phyloP scores from a whole-genome alignment of 1,140 invertebrate species.

The Listronotus bonariensis region DNA sequence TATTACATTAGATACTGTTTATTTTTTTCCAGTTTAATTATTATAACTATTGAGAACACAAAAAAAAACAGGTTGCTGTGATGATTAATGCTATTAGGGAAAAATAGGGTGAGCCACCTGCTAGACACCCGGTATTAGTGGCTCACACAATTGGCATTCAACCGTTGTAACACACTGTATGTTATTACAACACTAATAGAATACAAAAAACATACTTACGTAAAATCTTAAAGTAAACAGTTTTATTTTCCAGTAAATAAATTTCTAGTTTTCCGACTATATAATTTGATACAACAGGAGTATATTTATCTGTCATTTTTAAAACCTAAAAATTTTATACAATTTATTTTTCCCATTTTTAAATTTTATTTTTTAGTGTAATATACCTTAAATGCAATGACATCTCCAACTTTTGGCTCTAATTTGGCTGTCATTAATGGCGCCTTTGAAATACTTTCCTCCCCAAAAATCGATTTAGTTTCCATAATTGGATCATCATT shows the following conservation, averaged over 20 bases:
- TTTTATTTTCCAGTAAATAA: background rate
- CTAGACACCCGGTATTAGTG: too few species aligned
- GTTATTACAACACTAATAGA: too few species aligned
- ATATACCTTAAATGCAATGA: conserved; percentile 11
- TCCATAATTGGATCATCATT: conserved; percentile 5
- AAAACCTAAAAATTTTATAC: conserved; percentile 8
- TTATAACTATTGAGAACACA: too few species aligned
- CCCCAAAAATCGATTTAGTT: conserved; percentile 5
- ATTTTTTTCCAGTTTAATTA: too few species aligned
- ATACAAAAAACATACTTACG: conserved; percentile 3
- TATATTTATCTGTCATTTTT: conserved; percentile 13
- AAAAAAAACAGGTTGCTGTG: too few species aligned
- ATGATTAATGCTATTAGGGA: too few species aligned
- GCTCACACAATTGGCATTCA: too few species aligned
- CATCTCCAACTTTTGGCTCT: conserved; percentile 8
- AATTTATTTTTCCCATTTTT: background rate
- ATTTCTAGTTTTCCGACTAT: conserved; percentile 4
- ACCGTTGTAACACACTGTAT: too few species aligned
- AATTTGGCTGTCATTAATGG: conserved; percentile 3
- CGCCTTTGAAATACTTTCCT: background rate
- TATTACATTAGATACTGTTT: too few species aligned
- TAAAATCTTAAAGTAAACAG: conserved; percentile 5
- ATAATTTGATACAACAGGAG: conserved; percentile 3
- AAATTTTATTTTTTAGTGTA: too few species aligned
- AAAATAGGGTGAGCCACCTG: too few species aligned